These are phyloP conservation scores for Scatophagus argus DNA, from an alignment of 2,113 vertebrate species.

Conservation along the genomic window DNA sequence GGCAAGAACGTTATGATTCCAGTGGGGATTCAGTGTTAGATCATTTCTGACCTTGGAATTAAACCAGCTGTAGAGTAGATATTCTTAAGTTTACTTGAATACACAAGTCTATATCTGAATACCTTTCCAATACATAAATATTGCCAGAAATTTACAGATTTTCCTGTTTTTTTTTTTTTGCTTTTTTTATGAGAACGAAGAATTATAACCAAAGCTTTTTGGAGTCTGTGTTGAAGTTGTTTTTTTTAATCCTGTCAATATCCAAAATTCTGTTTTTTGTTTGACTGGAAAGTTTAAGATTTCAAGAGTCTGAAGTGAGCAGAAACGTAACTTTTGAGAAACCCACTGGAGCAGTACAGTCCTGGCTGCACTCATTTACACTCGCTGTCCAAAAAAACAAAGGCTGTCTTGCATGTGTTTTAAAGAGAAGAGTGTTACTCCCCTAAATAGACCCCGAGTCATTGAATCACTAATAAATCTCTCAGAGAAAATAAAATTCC, in stretches of 20 bases:
- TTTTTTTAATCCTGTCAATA: conserved; percentile 66
- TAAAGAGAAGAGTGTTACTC: conserved; percentile 53
- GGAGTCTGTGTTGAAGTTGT: conserved; percentile 50
- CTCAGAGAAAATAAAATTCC: conserved; percentile 49
- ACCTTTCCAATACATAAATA: neutral
- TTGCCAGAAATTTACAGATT: conserved; percentile 10
- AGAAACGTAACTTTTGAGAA: conserved; percentile 46
- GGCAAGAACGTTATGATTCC: conserved; percentile 52
- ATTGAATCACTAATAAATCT: conserved; percentile 69
- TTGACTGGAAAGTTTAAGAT: conserved; percentile 48
- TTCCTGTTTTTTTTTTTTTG: neutral
- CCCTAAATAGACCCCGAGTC: conserved; percentile 41
- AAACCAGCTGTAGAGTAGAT: conserved; percentile 42
- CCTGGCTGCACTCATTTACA: conserved; percentile 52
- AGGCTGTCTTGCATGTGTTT: conserved; percentile 65
- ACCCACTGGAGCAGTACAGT: conserved; percentile 22
- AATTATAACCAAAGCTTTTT: conserved; percentile 36
- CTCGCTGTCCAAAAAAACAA: conserved; percentile 39
- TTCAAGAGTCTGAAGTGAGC: conserved; percentile 63
- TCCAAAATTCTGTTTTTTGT: conserved; percentile 63
- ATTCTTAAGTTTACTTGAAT: conserved; percentile 40
- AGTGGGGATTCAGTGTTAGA: conserved; percentile 38
- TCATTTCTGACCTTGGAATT: conserved; percentile 52
- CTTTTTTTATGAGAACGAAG: conserved; percentile 32
- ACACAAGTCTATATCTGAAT: conserved; percentile 18